phyloP scores from a whole-genome alignment of 2,797 vertebrate genomes.

The Pipistrellus kuhlii region DNA sequence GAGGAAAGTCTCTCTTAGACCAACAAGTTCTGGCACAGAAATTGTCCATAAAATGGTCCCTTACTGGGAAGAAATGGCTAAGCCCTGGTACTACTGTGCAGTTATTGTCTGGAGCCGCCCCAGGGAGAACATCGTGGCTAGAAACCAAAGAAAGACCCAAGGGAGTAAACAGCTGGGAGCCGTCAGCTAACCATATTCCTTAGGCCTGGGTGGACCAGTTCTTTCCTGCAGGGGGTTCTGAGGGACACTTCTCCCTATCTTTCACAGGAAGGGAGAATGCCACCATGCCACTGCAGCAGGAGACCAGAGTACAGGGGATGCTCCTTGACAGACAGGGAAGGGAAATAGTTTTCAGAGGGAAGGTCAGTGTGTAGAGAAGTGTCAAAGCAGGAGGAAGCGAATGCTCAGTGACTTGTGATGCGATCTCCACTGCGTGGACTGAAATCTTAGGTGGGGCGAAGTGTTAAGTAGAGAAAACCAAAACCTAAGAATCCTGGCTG shows the following conservation, averaged over 20 bases:
- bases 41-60: fast-evolving
- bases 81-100: too few relatives aligned
- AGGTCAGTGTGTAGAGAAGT: background rate
- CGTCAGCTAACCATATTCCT: background rate
- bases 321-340: background rate
- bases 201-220: too few relatives aligned
- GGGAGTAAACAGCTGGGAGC: background rate
- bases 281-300: background rate
- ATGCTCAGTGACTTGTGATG: background rate
- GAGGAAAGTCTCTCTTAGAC: background rate
- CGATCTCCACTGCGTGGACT: background rate
- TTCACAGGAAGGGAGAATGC: background rate
- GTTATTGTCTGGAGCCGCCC: too few relatives aligned
- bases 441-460: background rate
- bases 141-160: background rate
- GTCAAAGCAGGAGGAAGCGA: background rate
- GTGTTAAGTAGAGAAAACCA: slow-evolving; percentile 15
- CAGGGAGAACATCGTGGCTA: background rate
- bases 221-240: background rate
- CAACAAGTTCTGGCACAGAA: background rate
- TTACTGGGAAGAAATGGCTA: background rate
- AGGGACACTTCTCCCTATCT: background rate
- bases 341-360: background rate
- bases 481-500: background rate
- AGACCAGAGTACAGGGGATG: background rate